phyloP scores from a whole-genome alignment of 2,888 invertebrate genomes.

The Phaonia tiefii region DNA sequence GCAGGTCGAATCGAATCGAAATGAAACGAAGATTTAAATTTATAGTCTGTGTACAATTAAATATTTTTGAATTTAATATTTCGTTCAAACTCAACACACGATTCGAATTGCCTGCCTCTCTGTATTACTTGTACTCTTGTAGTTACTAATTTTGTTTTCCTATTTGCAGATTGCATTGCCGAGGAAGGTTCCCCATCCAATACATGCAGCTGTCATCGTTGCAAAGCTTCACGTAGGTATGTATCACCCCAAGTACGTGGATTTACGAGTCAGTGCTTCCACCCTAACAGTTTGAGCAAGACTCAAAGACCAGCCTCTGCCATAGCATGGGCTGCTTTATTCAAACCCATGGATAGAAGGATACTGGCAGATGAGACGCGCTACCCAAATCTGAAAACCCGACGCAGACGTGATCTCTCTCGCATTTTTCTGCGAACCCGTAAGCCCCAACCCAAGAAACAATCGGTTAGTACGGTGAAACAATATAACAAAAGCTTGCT shows the following conservation, averaged over 20 bases:
- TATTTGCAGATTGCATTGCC: constrained; percentile 69
- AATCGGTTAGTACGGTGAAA: constrained; percentile 73
- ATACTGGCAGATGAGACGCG: background rate
- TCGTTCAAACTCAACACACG: background rate
- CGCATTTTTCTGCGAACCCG: constrained; percentile 68
- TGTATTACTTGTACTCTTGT: background rate
- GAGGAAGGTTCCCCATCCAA: constrained; percentile 43
- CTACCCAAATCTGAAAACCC: constrained; percentile 18
- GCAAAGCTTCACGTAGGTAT: constrained; percentile 71
- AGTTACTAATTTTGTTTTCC: background rate
- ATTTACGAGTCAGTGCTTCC: constrained; percentile 57
- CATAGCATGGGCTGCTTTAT: constrained; percentile 46
- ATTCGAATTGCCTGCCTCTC: background rate
- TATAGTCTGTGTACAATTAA: background rate
- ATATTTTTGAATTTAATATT: background rate
- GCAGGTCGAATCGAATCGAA: background rate
- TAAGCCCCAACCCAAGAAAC: constrained; percentile 61
- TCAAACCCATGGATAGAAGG: constrained; percentile 27
- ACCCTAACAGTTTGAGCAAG: constrained; percentile 73
- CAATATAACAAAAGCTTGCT: constrained; percentile 73
- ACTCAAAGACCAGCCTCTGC: constrained; percentile 9
- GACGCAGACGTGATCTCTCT: constrained; percentile 74
- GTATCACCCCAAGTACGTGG: constrained; percentile 69
- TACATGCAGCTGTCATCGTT: constrained; percentile 70
- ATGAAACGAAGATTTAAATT: background rate